Conservation (phyloP, 2,797 vertebrate genomes). For the Sciurus vulgaris region DNA sequence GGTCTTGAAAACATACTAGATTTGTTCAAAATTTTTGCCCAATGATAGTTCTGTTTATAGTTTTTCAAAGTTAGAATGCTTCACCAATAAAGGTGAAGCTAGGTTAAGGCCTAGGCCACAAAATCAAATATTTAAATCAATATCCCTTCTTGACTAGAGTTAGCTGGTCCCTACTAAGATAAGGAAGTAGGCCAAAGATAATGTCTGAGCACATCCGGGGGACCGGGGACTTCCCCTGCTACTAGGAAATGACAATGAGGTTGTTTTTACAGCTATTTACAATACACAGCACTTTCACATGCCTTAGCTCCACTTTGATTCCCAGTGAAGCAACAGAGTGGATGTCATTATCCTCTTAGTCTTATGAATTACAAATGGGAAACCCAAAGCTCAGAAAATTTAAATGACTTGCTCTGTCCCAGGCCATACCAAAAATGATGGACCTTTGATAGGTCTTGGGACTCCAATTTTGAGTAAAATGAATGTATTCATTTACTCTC, state of each 20-base stretch:
- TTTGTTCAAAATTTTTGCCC: conserved; percentile 11
- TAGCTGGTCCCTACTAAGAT: conserved; percentile 36
- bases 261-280: conserved; percentile 66
- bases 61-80: conserved; percentile 18
- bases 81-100: conserved; percentile 39
- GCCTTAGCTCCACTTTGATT: conserved; percentile 33
- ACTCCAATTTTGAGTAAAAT: conserved; percentile 60
- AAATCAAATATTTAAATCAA: conserved; percentile 57
- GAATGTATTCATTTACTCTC: conserved; percentile 41
- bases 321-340: conserved; percentile 27
- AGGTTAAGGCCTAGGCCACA: conserved; percentile 13
- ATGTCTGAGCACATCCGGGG: not conserved
- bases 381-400: conserved; percentile 2
- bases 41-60: not conserved
- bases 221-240: not conserved
- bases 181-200: conserved; percentile 54
- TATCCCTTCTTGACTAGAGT: conserved; percentile 43
- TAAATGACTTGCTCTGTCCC: conserved; percentile 9
- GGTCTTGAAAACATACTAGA: conserved; percentile 39
- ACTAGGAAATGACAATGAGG: conserved; percentile 53
- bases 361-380: conserved; percentile 25
- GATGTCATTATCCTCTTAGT: not conserved
- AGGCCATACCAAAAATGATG: conserved; percentile 14
- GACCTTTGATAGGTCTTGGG: not conserved
- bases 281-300: conserved; percentile 37